Base-by-base conservation (phyloP, 2,888 invertebrate genomes). In the Cantharis rufa region DNA sequence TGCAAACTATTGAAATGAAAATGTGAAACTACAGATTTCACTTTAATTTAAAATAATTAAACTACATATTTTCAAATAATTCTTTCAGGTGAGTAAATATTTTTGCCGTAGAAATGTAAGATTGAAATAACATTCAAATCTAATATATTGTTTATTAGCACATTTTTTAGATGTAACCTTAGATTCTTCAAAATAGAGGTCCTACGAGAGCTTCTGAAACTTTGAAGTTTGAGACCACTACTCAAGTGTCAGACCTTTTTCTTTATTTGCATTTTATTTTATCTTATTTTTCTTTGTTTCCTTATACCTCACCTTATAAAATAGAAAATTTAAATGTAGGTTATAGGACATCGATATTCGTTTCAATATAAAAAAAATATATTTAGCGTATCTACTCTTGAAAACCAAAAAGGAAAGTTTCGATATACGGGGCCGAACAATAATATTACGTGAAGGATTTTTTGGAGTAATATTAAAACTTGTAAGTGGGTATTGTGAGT, bases 171-270 rank as follows among this genome's bases (percentile, higher is more conserved):
- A 48, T 48, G 48, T 48, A 66, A 66, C 21, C 13, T 3, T 16
- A 66, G 64, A 13, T 21, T 66, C n/a, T 66, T 2, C 21, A 66
- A 24, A 66, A 63, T 66, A n/a, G 21, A 11, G 16, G 18, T 66
- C 64, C 24, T 66, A 24, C 16, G 24, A 66, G 64, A 66, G 64
- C 24, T 21, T 21, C 64, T 66, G 24, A 21, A 66, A 66, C 21
- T 21, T 66, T 66, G 64, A 66, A 66, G 64, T 66, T 66, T 21
- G 64, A 63, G n/a, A 66, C 64, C 64, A 66, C 64, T 66, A 66
- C 64, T 66, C 64, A 66, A 21, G 24, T 66, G 18, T 66, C 64
- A 66, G 64, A 66, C 64, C 64, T 18, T 63, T 18, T 66, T 66
- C 24, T 24, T 66, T 66, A 66, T 66, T 66, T 66, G 48, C 48